A percentile compares a stretch with the other conserved stretches of the same genome.
Conservation (phyloP, 1,140 invertebrate genomes). For the Trichomalopsis sarcophagae region DNA sequence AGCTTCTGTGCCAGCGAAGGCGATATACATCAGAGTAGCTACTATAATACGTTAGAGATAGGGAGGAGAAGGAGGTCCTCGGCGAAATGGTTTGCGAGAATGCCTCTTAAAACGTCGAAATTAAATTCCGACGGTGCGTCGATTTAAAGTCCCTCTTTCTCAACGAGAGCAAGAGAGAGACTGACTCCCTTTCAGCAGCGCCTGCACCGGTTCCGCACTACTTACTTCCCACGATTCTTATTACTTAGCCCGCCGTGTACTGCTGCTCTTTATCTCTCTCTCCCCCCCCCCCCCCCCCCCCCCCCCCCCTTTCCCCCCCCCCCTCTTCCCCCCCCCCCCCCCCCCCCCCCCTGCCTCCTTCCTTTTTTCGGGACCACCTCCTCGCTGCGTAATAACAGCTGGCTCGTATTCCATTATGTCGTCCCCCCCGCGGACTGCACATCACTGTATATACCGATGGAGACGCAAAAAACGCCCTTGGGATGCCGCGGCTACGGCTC, state of each 20-base stretch:
- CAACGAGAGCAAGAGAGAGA: too few relatives aligned
- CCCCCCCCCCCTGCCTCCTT: neutral
- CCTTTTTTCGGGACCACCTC: constrained; percentile 8
- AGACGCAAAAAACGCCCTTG: constrained; percentile 40
- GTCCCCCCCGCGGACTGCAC: constrained; percentile 23
- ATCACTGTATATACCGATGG: neutral
- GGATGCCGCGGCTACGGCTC: constrained; percentile 1
- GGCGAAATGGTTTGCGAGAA: constrained; percentile 45
- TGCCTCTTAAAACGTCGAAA: constrained; percentile 57
- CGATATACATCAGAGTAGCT: neutral
- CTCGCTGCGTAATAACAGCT: constrained; percentile 43
- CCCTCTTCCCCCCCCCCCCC: neutral
- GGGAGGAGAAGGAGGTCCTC: neutral
- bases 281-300: neutral
- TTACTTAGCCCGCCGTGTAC: constrained; percentile 34
- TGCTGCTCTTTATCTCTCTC: constrained; percentile 18
- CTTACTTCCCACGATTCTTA: constrained; percentile 57
- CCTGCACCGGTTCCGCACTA: constrained; percentile 50
- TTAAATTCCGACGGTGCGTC: constrained; percentile 56
- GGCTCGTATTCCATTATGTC: constrained; percentile 47
- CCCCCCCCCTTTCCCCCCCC: neutral
- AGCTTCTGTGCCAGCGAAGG: neutral
- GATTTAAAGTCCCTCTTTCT: constrained; percentile 44
- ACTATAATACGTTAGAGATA: constrained; percentile 7
- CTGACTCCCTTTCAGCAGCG: constrained; percentile 31